These are phyloP conservation scores for Clarias batrachus DNA, from an alignment of 2,113 vertebrate species.

Conservation along the genomic window DNA sequence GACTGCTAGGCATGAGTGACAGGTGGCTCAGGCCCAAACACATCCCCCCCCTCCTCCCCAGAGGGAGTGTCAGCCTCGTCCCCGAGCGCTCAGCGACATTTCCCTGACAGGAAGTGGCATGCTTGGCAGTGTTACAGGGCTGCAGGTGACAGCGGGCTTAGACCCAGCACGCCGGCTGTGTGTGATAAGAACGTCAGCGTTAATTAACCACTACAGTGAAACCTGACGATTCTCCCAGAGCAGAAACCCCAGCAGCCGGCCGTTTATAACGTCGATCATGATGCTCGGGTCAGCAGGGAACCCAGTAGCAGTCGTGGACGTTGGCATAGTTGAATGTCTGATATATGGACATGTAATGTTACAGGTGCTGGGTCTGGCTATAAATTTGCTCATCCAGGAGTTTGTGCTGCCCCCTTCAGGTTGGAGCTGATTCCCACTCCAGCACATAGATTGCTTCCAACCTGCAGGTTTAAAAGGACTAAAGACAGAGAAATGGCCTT, in stretches of 20 bases:
- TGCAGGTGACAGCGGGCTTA: background rate
- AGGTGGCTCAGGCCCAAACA: slow-evolving; percentile 23
- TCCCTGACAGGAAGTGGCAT: slow-evolving; percentile 13
- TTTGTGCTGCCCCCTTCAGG: background rate
- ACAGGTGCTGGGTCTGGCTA: background rate
- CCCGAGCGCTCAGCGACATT: background rate
- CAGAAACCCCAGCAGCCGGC: background rate
- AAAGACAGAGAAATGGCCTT: slow-evolving; percentile 1
- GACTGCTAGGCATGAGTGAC: background rate
- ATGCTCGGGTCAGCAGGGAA: background rate
- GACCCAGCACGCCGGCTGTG: background rate
- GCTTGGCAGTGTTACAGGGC: background rate
- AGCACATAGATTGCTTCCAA: background rate
- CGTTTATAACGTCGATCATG: background rate
- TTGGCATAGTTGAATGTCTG: background rate
- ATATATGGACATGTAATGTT: background rate
- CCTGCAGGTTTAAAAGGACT: background rate
- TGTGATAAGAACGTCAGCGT: background rate
- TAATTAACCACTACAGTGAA: background rate
- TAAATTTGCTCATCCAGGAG: too few species aligned
- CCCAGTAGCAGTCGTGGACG: background rate
- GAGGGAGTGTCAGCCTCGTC: slow-evolving; percentile 8
- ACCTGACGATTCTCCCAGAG: background rate
- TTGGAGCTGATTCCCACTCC: background rate
- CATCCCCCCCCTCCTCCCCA: background rate